Evolutionary conservation across 1,140 invertebrate genomes (phyloP).

Genomic region (Thaumetopoea pityocampa): DNA sequence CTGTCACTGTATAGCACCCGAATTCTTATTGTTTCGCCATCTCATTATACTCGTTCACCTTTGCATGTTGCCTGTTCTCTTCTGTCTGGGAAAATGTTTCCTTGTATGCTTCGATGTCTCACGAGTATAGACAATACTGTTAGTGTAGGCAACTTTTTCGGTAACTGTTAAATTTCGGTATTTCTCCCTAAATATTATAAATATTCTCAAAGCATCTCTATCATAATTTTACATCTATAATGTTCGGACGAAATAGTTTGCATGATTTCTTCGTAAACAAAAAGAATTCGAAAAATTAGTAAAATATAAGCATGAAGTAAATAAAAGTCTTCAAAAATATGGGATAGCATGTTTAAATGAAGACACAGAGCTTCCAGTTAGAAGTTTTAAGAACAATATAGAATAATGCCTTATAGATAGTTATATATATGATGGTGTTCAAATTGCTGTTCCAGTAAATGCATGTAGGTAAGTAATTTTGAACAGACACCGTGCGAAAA

Average conservation of each 20-base stretch:
- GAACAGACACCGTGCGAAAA: constrained; percentile 3
- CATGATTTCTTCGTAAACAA: constrained; percentile 13
- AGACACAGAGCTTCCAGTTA: background rate
- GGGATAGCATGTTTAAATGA: constrained; percentile 16
- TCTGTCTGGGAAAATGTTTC: constrained; percentile 21
- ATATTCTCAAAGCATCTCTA: constrained; percentile 10
- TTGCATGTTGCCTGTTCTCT: constrained; percentile 60
- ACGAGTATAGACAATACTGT: constrained; percentile 5
- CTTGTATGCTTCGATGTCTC: constrained; percentile 14
- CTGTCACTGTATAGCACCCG: constrained; percentile 64
- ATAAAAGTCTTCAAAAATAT: constrained; percentile 12
- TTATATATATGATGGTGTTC: too few species aligned
- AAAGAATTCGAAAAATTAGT: constrained; percentile 5
- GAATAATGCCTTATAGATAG: constrained; percentile 1
- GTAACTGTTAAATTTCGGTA: constrained; percentile 6
- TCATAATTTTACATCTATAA: constrained; percentile 3
- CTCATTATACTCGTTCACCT: constrained; percentile 53
- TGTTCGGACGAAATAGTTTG: constrained; percentile 12
- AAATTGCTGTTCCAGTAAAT: constrained; percentile 10
- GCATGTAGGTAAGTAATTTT: constrained; percentile 14
- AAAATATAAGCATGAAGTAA: constrained; percentile 5
- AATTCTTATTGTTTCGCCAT: constrained; percentile 45
- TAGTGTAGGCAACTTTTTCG: constrained; percentile 4
- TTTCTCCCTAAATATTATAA: background rate
- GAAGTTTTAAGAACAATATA: background rate